A percentile compares a stretch with the other conserved stretches of the same genome.
These are phyloP conservation scores for Gastracanthus pulcherrimus DNA, from an alignment of 2,888 invertebrate species.

Conservation along the genomic window DNA sequence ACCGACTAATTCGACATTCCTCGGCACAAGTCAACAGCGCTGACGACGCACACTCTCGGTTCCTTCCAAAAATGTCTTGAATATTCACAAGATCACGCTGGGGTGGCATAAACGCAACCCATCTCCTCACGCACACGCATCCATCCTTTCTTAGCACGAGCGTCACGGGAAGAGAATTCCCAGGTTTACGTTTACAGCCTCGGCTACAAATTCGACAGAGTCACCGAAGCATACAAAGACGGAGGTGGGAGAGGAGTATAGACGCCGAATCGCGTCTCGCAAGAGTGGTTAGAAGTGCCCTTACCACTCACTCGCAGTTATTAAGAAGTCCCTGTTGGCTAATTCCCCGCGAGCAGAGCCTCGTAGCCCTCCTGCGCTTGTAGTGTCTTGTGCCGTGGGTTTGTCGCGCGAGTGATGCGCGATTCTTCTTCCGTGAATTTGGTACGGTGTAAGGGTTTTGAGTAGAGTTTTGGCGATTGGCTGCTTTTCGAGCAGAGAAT, in stretches of 20 bases:
- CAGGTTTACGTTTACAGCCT: slow-evolving; percentile 77
- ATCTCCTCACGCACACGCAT: background rate
- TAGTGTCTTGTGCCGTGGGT: background rate
- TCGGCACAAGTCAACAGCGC: background rate
- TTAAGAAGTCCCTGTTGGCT: slow-evolving; percentile 76
- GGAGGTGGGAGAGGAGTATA: slow-evolving; percentile 59
- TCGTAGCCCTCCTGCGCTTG: background rate
- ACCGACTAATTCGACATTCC: background rate
- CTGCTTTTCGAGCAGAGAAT: too few relatives aligned
- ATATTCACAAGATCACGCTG: slow-evolving; percentile 27
- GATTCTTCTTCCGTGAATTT: background rate
- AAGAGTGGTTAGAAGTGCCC: slow-evolving; percentile 74
- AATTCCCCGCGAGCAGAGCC: slow-evolving; percentile 65
- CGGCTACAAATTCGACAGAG: slow-evolving; percentile 77
- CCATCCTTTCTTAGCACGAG: background rate
- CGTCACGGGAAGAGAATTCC: slow-evolving; percentile 68
- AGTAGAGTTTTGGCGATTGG: too few relatives aligned
- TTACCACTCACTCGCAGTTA: slow-evolving; percentile 72
- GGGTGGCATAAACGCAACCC: background rate
- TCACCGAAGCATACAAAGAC: slow-evolving; percentile 74
- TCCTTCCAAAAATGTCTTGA: slow-evolving; percentile 25
- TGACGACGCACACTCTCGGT: background rate
- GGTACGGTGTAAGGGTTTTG: too few relatives aligned
- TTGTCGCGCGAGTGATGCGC: background rate
- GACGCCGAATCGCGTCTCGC: slow-evolving; percentile 72